These are phyloP conservation scores for Plectropomus leopardus DNA, from an alignment of 2,113 vertebrate species.

Conservation along the genomic window DNA sequence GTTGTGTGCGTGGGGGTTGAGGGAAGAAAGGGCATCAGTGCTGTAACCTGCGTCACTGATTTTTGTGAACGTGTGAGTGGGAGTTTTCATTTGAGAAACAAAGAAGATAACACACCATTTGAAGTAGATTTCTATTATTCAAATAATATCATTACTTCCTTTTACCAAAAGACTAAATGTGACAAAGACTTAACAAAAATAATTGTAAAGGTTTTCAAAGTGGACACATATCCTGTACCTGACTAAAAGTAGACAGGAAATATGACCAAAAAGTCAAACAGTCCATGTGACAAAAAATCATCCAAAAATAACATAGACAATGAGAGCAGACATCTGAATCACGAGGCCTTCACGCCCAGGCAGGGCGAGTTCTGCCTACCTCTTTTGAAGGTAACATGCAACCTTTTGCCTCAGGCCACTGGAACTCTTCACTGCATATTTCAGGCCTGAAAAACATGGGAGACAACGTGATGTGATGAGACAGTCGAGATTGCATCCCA, in stretches of 20 bases:
- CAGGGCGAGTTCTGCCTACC: background rate
- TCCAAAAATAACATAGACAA: background rate
- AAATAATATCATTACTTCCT: background rate
- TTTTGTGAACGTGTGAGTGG: too few relatives aligned
- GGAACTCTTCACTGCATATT: background rate
- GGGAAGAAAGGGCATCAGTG: too few relatives aligned
- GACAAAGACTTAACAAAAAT: background rate
- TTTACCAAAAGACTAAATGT: background rate
- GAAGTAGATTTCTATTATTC: background rate
- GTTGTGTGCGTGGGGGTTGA: too few relatives aligned
- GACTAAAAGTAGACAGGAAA: background rate
- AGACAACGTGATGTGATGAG: constrained; percentile 7
- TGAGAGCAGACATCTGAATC: background rate
- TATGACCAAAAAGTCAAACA: background rate
- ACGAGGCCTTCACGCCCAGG: background rate
- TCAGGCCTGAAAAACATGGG: background rate
- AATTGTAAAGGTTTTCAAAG: background rate
- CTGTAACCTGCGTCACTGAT: too few relatives aligned
- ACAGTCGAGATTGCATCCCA: background rate
- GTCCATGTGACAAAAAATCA: background rate
- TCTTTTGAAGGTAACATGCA: constrained; percentile 21
- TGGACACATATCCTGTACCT: too few relatives aligned
- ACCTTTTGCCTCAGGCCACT: constrained; percentile 3
- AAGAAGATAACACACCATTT: too few relatives aligned
- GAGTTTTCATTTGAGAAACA: too few relatives aligned